Percentiles rank a stretch among this genome's conserved stretches.
phyloP scores from a whole-genome alignment of 1,140 invertebrate species.

The Drosophila rufa region DNA sequence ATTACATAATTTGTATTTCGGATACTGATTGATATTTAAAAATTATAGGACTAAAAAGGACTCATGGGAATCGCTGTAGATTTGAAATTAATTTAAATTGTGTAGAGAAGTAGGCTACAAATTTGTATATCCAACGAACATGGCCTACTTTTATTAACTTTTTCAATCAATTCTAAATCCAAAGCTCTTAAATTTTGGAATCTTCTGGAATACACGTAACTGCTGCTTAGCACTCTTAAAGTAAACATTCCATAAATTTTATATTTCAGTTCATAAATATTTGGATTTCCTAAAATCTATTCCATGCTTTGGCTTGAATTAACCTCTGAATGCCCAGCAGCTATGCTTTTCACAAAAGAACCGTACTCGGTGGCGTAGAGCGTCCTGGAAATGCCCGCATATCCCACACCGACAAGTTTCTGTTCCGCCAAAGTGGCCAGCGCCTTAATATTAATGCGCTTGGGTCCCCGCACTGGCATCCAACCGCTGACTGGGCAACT shows the following conservation, averaged over 20 bases:
- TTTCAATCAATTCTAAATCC: background rate
- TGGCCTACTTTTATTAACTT: background rate
- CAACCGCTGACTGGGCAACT: conserved; percentile 88
- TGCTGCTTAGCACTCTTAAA: too few relatives aligned
- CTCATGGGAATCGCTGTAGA: background rate
- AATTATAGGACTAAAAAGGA: background rate
- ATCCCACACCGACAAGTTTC: conserved; percentile 40
- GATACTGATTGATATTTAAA: background rate
- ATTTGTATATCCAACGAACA: background rate
- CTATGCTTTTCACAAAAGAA: conserved; percentile 58
- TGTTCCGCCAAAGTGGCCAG: conserved; percentile 36
- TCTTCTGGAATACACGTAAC: background rate
- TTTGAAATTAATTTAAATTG: background rate
- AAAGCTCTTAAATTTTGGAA: background rate
- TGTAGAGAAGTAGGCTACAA: background rate
- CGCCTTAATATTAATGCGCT: conserved; percentile 57
- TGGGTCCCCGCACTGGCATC: conserved; percentile 89
- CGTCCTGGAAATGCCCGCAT: conserved; percentile 50
- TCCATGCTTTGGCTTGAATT: conserved; percentile 5
- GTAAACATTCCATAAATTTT: too few relatives aligned
- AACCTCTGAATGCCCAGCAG: background rate
- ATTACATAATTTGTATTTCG: too few relatives aligned
- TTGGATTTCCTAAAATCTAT: background rate
- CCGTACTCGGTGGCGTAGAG: conserved; percentile 72
- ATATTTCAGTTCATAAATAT: background rate